Base-by-base conservation (phyloP, 2,888 invertebrate species). In the Amiota communis region DNA sequence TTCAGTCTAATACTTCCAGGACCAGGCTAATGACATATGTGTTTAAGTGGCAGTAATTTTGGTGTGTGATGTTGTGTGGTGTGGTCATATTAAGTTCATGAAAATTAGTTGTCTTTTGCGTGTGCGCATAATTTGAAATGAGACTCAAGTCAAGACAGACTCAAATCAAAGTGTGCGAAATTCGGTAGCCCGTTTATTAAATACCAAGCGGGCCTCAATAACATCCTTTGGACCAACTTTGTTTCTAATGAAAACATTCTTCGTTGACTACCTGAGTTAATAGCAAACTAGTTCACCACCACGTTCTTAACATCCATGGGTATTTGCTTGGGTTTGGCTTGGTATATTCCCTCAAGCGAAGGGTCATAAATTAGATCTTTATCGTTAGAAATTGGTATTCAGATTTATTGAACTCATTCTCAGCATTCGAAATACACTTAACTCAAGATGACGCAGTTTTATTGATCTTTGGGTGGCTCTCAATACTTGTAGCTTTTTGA, bases 161-260 rank as follows among this genome's bases (percentile, higher is more conserved):
- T 61, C 13, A 36, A 36, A 4, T 6, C 36, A 59, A 59, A 59
- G n/a, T 59, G 83, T 85, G 83, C 85, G 83, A 83, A 83, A 83
- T 83, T 86, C 83, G 80, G 83, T 83, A 83, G 83, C 83, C 76
- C 72, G 80, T 81, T 83, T 86, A 86, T 86, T 83, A 83, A 80
- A 78, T 75, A 70, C 70, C 71, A 61, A 47, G n/a, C 53, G 53
- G 23, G 12, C 13, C 63, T 63, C 13, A 53, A 53, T 15, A 20
- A 20, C 59, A 59, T 2, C 8, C 4, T 11, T 20, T 10, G 1
- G 15, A 20, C 11, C 59, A 59, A 20, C 59, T 36, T 12, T 13
- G 36, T 1, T 64, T 59, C 15, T 46, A 47, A 10, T 59, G 64
- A 61, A 70, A 70, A 67, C 49, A 68, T 68, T 68, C 51, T 15